Evolutionary conservation across 1,140 invertebrate species (phyloP), one percentile per base, ranked within the genome.

Genomic region (Drosophila pandora): DNA sequence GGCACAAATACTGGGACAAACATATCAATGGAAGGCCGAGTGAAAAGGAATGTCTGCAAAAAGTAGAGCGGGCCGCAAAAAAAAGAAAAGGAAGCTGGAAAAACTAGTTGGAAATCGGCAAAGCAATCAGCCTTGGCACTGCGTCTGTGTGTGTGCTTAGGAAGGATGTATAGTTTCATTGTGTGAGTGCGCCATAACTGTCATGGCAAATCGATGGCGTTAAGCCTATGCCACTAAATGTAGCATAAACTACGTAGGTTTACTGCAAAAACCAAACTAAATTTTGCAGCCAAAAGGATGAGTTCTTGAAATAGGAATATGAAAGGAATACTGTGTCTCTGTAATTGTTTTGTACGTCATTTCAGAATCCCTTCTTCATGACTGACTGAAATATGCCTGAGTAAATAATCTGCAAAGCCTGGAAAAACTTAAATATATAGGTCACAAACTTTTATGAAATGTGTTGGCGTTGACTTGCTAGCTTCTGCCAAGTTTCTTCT

Each of bases 11-110:
- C 41, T 34, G 30, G 48, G 30, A 58, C 53, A 48, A 25, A 57
- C 47, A 55, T 60, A 67, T 50, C 79, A 69, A 69, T 61, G 64
- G 68, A 68, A 69, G 30, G 39, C 58, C 58, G 43, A 13, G 65
- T 52, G 47, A 56, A 60, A 45, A 43, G 45, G 63, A 57, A 77
- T 56, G 61, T 39, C 56, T 55, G 30, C 28, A 56, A 75, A 79
- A 79, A 74, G 60, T 47, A 10, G 53, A 49, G 22, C 17, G 9
- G 25, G 30, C 37, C 39, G 23, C 59, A 70, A 28, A 28, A 68
- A 62, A 60, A 64, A 34, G 39, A 54, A 53, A 53, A 57, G 10
- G 0, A 21, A 45, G 52, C 48, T 3, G 37, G 30, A 34, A 61
- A 65, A 63, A 60, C 39, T 34, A 53, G n/a, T 64, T 10, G 3